Evolutionary conservation across 1,140 invertebrate species (phyloP), one percentile per base, ranked within the genome.

Genomic region (Helicoverpa zea): DNA sequence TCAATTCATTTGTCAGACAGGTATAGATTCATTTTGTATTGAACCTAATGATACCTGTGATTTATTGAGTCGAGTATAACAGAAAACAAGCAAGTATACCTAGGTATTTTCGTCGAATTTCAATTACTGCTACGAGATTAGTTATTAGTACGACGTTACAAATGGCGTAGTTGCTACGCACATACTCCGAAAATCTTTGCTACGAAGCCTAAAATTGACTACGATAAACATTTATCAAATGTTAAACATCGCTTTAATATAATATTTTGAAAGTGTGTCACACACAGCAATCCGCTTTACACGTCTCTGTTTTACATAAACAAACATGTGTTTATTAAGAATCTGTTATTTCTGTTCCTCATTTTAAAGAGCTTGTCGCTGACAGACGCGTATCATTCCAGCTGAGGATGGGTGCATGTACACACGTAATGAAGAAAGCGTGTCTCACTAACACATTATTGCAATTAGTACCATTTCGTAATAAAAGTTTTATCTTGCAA

Each of bases 21-120:
- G 35, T 66, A 66, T 9, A 66, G 35, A 64, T 64, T 12, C 10
- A 49, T 66, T 66, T 66, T 49, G 0, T 70, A 70, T 51, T n/a
- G 47, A 70, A 70, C 18, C 49, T 52, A 52, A 70, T 70, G 49
- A 70, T 70, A 70, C 12, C 52, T 70, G 52, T 54, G 66, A 70
- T 70, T 52, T 52, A 52, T 70, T 70, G 18, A 29, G 7, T 12
- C 29, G 13, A 70, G 29, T 52, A 30, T 12, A 52, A 23, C 12
- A 68, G 11, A 51, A n/a, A 29, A 52, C 16, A 52, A 70, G 12
- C 13, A 30, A 14, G 18, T 29, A 10, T 23, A 23, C 23, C 23
- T 23, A n/a, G 18, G 29, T 66, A n/a, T 47, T 66, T 66, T 70
- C 49, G 18, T 12, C 12, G 49, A 70, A 70, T 52, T 52, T 23